Evolutionary conservation across 2,888 invertebrate species (phyloP).

Genomic region (Andrena dorsata): DNA sequence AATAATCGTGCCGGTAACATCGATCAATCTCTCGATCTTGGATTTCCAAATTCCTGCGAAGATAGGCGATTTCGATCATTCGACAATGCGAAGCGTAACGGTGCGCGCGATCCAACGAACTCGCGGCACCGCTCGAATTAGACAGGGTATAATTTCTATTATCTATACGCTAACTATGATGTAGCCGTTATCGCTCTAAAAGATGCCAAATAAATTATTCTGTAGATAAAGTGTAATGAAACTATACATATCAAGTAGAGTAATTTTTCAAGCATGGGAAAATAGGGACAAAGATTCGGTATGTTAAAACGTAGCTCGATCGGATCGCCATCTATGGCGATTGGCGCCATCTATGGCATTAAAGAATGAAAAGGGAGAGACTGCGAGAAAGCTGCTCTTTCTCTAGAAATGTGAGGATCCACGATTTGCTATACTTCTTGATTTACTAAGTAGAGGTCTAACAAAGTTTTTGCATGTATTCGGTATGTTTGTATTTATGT

Average conservation of each 20-base stretch:
- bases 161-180: slow-evolving; percentile 31
- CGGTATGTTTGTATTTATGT: slow-evolving; percentile 65
- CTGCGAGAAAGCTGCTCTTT: background rate
- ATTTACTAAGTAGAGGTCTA: background rate
- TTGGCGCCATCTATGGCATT: background rate
- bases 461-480: slow-evolving; percentile 37
- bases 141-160: slow-evolving; percentile 58
- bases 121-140: slow-evolving; percentile 25
- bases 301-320: slow-evolving; percentile 29
- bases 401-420: background rate
- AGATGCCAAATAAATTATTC: slow-evolving; percentile 57
- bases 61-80: background rate
- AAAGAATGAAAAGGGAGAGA: background rate
- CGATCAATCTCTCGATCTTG: background rate
- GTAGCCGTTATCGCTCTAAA: slow-evolving; percentile 43
- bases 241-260: slow-evolving; percentile 62
- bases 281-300: slow-evolving; percentile 19
- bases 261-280: slow-evolving; percentile 45
- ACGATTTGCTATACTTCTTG: background rate
- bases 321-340: background rate
- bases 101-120: background rate
- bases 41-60: background rate
- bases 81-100: background rate
- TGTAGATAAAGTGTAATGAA: slow-evolving; percentile 55
- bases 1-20: no score